Conservation (phyloP, 2,797 vertebrate genomes). For the Clarias platycephalus region DNA sequence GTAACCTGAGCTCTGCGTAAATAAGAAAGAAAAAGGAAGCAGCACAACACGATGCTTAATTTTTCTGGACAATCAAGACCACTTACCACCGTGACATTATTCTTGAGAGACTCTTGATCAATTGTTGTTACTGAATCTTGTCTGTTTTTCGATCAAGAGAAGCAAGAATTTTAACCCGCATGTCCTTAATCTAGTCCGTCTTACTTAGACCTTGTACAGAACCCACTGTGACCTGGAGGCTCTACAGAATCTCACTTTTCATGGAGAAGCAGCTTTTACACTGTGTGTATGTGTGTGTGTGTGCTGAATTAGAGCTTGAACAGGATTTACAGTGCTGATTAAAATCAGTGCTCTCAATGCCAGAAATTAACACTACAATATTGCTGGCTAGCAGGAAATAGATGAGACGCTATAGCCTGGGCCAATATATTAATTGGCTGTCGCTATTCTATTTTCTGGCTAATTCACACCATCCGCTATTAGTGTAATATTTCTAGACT, state of each 20-base stretch:
- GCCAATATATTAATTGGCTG: background rate
- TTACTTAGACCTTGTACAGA: constrained; percentile 2
- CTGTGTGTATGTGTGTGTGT: background rate
- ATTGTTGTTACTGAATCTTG: background rate
- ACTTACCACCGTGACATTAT: constrained; percentile 5
- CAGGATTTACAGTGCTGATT: constrained; percentile 3
- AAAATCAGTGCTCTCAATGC: constrained; percentile 3
- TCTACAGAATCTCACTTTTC: constrained; percentile 21
- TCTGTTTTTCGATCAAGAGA: background rate
- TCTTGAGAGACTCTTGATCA: background rate
- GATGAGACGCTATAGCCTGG: background rate
- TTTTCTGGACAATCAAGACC: constrained; percentile 12
- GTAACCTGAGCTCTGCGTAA: background rate
- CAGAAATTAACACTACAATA: constrained; percentile 10
- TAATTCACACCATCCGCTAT: background rate
- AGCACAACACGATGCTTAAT: background rate
- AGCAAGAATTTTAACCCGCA: background rate
- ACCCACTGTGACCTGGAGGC: background rate
- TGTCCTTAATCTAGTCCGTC: background rate
- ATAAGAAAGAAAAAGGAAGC: background rate
- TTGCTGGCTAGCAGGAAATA: constrained; percentile 8
- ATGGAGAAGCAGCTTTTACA: constrained; percentile 9
- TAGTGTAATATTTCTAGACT: background rate
- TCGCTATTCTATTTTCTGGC: background rate
- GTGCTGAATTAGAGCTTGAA: background rate